Base-by-base conservation (phyloP, 2,113 vertebrate genomes). In the Nesoenas mayeri region DNA sequence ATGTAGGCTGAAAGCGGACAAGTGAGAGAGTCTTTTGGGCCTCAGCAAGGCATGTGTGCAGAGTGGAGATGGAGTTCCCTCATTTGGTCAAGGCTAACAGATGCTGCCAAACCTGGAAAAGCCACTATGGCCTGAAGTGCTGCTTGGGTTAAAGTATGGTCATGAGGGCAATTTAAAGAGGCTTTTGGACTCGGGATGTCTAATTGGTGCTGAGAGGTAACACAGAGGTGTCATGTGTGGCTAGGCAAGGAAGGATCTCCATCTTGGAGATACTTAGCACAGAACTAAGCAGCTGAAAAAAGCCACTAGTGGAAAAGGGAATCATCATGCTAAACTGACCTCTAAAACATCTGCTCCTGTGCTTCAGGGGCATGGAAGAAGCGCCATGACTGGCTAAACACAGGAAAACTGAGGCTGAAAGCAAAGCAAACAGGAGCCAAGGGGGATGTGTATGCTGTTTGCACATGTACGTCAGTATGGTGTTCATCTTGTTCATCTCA, bases 1-100 rank as follows among this genome's bases (percentile, higher is more conserved):
- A 97, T 96, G 96, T 89, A 97, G 88, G 58, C 79, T 80, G 91
- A 62, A 91, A 93, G 48, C 58, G 84, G 89, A 92, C 89, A 61
- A 80, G 19, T 5, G 20, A 83, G 56, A 62, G 77, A 89, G 62
- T 16, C 53, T 82, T 79, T 26, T 77, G 56, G 80, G 64, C 54
- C n/a, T 79, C 51, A 28, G 60, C 42, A 81, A 93, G 47, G 54
- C 66, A 93, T 12, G 1, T 24, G 67, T 69, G 65, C 66, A 50
- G 54, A 83, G 50, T 24, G 29, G 60, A 84, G 51, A 73, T 34
- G 70, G 48, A 75, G 47, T 40, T 82, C 48, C 58, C 51, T 77
- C 79, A 32, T 88, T 75, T 75, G 26, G 40, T 80, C 79, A 87
- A 66, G 88, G 47, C 42, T 72, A 83, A 75, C 21, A 82, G 87